These are phyloP conservation scores for Scaptodrosophila latifasciaeformis DNA, from an alignment of 2,888 invertebrate genomes.

Conservation along the genomic window DNA sequence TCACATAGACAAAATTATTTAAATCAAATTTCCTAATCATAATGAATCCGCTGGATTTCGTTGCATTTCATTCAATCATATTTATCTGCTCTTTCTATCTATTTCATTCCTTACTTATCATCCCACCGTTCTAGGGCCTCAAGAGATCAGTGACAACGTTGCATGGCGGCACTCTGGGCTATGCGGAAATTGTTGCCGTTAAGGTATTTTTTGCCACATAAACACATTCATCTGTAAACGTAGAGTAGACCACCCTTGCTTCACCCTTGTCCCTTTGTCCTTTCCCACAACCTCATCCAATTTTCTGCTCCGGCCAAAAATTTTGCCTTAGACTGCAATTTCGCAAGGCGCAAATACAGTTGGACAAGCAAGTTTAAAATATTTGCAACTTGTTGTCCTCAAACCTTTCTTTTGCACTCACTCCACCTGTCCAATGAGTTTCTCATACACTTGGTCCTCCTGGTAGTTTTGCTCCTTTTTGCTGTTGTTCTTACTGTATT, in stretches of 20 bases:
- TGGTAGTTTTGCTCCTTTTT: slow-evolving; percentile 24
- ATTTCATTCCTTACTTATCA: slow-evolving; percentile 22
- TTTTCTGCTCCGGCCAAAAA: slow-evolving; percentile 1
- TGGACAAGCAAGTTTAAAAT: slow-evolving; percentile 42
- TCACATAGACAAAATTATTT: slow-evolving; percentile 19
- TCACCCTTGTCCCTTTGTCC: background rate
- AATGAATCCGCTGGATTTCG: slow-evolving; percentile 12
- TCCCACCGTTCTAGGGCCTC: slow-evolving; percentile 80
- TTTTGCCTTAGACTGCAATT: slow-evolving; percentile 38
- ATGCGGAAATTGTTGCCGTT: slow-evolving; percentile 96
- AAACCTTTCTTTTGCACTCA: slow-evolving; percentile 13
- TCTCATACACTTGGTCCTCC: too few relatives aligned
- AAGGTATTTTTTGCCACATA: slow-evolving; percentile 82
- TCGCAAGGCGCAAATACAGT: slow-evolving; percentile 47
- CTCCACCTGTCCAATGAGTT: too few relatives aligned
- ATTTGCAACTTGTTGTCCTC: slow-evolving; percentile 58
- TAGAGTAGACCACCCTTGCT: slow-evolving; percentile 8
- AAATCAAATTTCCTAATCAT: slow-evolving; percentile 20
- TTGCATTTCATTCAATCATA: too few relatives aligned
- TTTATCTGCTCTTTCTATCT: too few relatives aligned
- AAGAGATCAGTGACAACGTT: slow-evolving; percentile 95
- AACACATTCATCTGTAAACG: slow-evolving; percentile 37
- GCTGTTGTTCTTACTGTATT: slow-evolving; percentile 57
- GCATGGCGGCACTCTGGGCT: slow-evolving; percentile 89
- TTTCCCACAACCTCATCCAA: background rate